Evolutionary conservation across 1,140 invertebrate species (phyloP).

Genomic region (Polyergus mexicanus): DNA sequence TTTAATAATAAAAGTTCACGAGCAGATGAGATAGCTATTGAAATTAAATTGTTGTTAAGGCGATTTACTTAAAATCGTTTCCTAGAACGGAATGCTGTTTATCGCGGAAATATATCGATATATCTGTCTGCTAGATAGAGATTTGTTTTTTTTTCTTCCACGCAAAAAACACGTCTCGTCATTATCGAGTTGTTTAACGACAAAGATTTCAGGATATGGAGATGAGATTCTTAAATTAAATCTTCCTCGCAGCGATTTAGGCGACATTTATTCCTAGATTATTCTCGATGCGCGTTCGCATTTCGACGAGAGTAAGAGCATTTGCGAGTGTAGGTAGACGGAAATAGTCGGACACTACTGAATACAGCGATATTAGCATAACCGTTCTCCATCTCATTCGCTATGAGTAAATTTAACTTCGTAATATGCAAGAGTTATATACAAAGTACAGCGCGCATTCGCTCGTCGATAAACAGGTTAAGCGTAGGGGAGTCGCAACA

Average conservation of each 20-base stretch:
- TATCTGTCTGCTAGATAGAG: not conserved
- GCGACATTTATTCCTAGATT: not conserved
- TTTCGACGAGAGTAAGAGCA: not conserved
- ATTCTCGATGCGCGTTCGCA: not conserved
- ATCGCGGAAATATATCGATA: not conserved
- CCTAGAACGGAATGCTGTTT: not conserved
- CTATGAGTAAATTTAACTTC: conserved; percentile 53
- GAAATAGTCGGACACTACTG: conserved; percentile 19
- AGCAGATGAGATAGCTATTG: not conserved
- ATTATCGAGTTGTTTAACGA: conserved; percentile 3
- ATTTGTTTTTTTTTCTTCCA: conserved; percentile 19
- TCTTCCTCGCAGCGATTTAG: not conserved
- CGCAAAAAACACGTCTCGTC: not conserved
- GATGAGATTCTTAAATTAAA: not conserved
- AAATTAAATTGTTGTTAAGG: conserved; percentile 19
- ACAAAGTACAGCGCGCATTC: not conserved
- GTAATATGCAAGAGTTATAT: conserved; percentile 23
- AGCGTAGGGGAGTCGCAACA: not conserved
- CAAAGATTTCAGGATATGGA: not conserved
- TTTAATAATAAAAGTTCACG: conserved; percentile 34
- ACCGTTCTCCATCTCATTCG: conserved; percentile 40
- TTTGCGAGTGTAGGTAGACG: not conserved
- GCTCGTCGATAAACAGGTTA: conserved; percentile 47
- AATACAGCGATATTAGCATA: conserved; percentile 53
- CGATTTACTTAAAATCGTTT: conserved; percentile 13